Evolutionary conservation across 1,140 invertebrate genomes (phyloP).

Genomic region (Melitaea cinxia): DNA sequence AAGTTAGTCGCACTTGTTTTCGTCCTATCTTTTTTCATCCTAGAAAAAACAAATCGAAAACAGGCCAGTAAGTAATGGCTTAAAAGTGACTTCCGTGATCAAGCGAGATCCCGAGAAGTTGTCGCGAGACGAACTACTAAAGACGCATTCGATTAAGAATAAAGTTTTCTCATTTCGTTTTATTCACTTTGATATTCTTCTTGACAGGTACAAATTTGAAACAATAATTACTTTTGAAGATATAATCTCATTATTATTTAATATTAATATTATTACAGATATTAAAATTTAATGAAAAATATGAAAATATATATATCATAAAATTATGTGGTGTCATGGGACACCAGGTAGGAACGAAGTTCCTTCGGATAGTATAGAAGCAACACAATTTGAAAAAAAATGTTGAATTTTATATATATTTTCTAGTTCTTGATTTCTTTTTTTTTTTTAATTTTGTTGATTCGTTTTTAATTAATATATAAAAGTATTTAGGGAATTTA

Average conservation of each 20-base stretch:
- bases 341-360: no score
- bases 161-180: constrained; percentile 28
- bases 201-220: constrained; percentile 1
- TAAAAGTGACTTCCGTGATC: constrained; percentile 69
- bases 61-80: constrained; percentile 74
- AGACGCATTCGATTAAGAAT: constrained; percentile 23
- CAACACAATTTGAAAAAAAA: no score
- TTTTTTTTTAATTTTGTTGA: no score
- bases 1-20: constrained; percentile 74
- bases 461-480: no score
- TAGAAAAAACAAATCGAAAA: constrained; percentile 76
- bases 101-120: constrained; percentile 32
- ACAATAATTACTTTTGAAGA: background rate
- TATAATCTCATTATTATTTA: background rate
- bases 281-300: no score
- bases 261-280: no score
- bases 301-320: no score
- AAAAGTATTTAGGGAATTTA: no score
- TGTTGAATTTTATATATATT: no score
- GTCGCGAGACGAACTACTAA: constrained; percentile 23
- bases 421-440: no score
- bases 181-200: constrained; percentile 17
- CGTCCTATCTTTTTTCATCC: constrained; percentile 64
- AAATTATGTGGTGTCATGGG: no score
- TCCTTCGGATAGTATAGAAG: no score